Evolutionary conservation across 2,888 invertebrate species (phyloP).

Genomic region (Cetonia aurata): DNA sequence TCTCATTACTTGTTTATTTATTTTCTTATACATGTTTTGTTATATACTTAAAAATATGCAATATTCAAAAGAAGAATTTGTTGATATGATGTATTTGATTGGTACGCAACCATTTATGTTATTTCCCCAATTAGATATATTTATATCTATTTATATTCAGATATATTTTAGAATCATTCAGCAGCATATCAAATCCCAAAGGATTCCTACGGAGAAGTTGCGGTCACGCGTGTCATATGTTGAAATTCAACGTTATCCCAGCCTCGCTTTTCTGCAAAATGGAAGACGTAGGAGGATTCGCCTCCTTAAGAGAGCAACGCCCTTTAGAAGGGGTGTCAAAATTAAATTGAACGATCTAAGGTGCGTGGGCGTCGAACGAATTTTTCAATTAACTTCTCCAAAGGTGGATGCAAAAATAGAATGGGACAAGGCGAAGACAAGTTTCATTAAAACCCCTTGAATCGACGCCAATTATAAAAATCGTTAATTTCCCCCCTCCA

Average conservation of each 20-base stretch:
- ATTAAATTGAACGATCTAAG: background rate
- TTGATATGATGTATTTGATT: too few relatives aligned
- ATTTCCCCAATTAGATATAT: too few relatives aligned
- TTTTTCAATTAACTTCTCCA: slow-evolving; percentile 8
- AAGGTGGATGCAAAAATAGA: background rate
- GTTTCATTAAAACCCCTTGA: slow-evolving; percentile 16
- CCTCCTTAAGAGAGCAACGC: too few relatives aligned
- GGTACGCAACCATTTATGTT: too few relatives aligned
- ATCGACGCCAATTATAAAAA: slow-evolving; percentile 8
- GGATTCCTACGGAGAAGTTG: background rate
- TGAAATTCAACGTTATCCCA: background rate
- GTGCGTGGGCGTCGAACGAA: background rate
- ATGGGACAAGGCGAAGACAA: background rate
- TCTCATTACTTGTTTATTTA: too few relatives aligned
- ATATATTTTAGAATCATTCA: too few relatives aligned
- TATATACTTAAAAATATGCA: too few relatives aligned
- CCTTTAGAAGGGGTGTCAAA: background rate
- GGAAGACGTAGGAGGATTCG: too few relatives aligned
- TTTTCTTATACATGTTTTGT: too few relatives aligned
- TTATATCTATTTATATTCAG: too few relatives aligned
- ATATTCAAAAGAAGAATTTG: too few relatives aligned
- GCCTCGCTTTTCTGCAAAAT: background rate
- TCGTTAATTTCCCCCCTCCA: background rate
- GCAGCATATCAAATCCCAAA: too few relatives aligned
- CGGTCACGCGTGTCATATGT: background rate